A percentile compares a stretch with the other conserved stretches of the same genome.
Evolutionary conservation across 1,140 invertebrate species (phyloP).

Genomic region (Pseudoatta argentina): DNA sequence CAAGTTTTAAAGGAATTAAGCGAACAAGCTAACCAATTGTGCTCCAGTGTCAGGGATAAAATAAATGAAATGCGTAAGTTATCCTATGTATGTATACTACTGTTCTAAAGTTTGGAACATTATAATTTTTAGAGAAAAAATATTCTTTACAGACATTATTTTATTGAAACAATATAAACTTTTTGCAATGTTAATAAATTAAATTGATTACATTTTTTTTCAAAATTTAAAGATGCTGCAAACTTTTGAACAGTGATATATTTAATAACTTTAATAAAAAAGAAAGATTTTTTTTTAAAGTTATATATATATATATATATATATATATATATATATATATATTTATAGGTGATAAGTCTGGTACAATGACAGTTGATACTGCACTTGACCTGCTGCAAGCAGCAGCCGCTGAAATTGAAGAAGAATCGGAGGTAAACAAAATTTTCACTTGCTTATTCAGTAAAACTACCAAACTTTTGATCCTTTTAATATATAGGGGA

Average conservation of each 20-base stretch:
- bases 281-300: neutral
- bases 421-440: conserved; percentile 92
- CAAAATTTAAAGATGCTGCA: too few species aligned
- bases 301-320: neutral
- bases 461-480: conserved; percentile 12
- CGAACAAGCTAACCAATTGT: conserved; percentile 89
- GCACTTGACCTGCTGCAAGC: conserved; percentile 94
- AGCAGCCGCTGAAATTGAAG: conserved; percentile 94
- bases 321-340: conserved; percentile 63
- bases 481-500: conserved; percentile 81
- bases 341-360: conserved; percentile 89
- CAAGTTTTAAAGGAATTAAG: conserved; percentile 90
- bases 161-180: too few species aligned
- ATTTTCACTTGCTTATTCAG: conserved; percentile 35
- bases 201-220: too few species aligned
- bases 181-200: too few species aligned
- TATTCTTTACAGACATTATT: too few species aligned
- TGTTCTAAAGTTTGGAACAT: neutral
- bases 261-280: neutral
- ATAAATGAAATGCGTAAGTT: conserved; percentile 89
- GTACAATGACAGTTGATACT: conserved; percentile 92
- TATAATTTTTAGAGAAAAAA: too few species aligned
- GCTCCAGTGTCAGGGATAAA: conserved; percentile 90
- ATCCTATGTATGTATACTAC: neutral
- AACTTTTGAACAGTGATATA: too few species aligned